Evolutionary conservation across 2,888 invertebrate genomes (phyloP).

Genomic region (Ormyrus labotus): DNA sequence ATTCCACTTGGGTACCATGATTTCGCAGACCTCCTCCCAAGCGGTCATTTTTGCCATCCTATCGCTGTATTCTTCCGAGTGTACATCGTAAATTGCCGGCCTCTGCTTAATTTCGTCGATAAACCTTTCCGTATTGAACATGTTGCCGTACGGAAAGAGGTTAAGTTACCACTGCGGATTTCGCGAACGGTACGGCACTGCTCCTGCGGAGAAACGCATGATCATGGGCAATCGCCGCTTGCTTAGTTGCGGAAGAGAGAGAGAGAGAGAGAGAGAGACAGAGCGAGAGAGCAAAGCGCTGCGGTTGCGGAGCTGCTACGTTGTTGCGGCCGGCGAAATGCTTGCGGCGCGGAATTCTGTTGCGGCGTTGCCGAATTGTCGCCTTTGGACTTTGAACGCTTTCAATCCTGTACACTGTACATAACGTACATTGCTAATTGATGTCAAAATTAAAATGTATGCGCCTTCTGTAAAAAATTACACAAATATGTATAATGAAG

Average conservation of each 20-base stretch:
- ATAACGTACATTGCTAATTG: not conserved
- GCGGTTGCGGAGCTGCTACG: not conserved
- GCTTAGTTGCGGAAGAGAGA: slow-evolving; percentile 42
- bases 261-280: slow-evolving; percentile 22
- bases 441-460: not conserved
- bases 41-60: slow-evolving; percentile 68
- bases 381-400: not conserved
- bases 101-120: slow-evolving; percentile 69
- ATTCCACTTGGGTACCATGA: slow-evolving; percentile 70
- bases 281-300: not conserved
- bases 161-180: slow-evolving; percentile 3
- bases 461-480: too few species aligned
- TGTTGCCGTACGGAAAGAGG: slow-evolving; percentile 34
- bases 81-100: slow-evolving; percentile 71
- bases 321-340: not conserved
- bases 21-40: slow-evolving; percentile 71
- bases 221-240: slow-evolving; percentile 30
- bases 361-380: slow-evolving; percentile 5
- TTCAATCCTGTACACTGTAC: not conserved
- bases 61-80: slow-evolving; percentile 69
- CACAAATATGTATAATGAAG: not conserved
- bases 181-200: slow-evolving; percentile 40
- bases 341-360: not conserved
- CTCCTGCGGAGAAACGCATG: slow-evolving; percentile 68
- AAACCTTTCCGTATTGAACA: slow-evolving; percentile 71